Conservation (phyloP, 1,140 invertebrate genomes). For the Holotrichia oblita region DNA sequence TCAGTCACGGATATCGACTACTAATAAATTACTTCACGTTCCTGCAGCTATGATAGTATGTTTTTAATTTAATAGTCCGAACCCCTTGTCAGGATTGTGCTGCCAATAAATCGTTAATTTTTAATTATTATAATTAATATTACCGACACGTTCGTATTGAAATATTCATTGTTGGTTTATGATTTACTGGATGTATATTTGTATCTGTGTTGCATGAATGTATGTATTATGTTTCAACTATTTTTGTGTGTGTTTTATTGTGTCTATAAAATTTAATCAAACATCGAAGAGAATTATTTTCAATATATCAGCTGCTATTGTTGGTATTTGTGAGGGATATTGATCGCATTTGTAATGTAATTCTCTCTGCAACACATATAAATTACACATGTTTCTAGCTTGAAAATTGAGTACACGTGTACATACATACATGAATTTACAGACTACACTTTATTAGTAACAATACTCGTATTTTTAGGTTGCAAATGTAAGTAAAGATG, state of each 20-base stretch:
- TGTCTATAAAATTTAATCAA: neutral
- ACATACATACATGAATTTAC: no score
- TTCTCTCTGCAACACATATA: no score
- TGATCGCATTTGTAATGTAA: no score
- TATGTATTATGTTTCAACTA: neutral
- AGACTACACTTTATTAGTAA: no score
- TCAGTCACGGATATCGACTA: slow-evolving; percentile 6
- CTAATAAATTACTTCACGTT: neutral
- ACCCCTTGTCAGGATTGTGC: neutral
- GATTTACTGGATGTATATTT: slow-evolving; percentile 11
- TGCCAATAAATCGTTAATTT: slow-evolving; percentile 5
- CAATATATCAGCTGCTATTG: neutral
- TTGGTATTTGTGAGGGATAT: neutral
- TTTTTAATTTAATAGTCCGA: neutral
- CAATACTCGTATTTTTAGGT: no score
- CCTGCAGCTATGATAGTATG: neutral
- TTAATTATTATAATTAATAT: slow-evolving; percentile 22
- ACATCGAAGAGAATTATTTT: neutral
- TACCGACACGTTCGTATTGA: neutral
- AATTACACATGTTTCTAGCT: no score
- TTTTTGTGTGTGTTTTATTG: neutral
- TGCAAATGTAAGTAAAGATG: no score
- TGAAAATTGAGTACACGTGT: no score
- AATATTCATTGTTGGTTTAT: neutral
- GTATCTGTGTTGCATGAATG: neutral